These are phyloP conservation scores for Pholis gunnellus DNA, from an alignment of 2,113 vertebrate genomes.

Conservation along the genomic window DNA sequence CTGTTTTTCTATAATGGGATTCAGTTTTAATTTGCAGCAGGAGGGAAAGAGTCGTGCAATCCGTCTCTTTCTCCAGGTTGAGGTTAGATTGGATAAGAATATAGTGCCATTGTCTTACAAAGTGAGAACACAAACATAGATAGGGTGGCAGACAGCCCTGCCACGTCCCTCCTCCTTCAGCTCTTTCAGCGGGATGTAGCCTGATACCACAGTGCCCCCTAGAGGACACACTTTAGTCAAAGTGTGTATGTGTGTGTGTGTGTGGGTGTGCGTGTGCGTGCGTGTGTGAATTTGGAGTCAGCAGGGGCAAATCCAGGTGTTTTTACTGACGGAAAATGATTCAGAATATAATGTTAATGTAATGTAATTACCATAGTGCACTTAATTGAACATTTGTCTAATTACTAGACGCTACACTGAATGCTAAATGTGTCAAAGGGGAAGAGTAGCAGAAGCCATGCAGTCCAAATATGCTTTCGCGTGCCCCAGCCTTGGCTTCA, in stretches of 20 bases:
- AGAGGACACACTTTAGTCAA: constrained; percentile 25
- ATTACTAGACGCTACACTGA: constrained; percentile 17
- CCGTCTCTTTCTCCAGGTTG: constrained; percentile 60
- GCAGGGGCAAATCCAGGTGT: constrained; percentile 37
- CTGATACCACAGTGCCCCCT: constrained; percentile 82
- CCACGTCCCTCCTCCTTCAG: constrained; percentile 28
- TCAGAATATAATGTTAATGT: constrained; percentile 31
- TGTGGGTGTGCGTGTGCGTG: not conserved
- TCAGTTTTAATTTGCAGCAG: constrained; percentile 74
- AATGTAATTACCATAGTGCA: constrained; percentile 26
- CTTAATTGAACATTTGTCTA: constrained; percentile 19
- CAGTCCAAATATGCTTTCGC: constrained; percentile 24
- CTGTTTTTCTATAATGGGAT: constrained; percentile 67
- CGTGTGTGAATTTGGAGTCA: not conserved
- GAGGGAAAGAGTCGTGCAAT: constrained; percentile 35
- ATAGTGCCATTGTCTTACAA: constrained; percentile 72
- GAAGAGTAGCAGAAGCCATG: not conserved
- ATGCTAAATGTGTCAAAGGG: constrained; percentile 3
- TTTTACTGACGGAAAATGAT: constrained; percentile 30
- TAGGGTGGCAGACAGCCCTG: constrained; percentile 39
- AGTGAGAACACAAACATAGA: constrained; percentile 72
- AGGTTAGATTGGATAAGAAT: constrained; percentile 76
- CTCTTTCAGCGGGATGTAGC: constrained; percentile 11
- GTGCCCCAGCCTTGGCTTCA: constrained; percentile 4
- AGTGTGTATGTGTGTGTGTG: not conserved